Evolutionary conservation across 2,113 vertebrate genomes (phyloP).

Genomic region (Empidonax traillii): DNA sequence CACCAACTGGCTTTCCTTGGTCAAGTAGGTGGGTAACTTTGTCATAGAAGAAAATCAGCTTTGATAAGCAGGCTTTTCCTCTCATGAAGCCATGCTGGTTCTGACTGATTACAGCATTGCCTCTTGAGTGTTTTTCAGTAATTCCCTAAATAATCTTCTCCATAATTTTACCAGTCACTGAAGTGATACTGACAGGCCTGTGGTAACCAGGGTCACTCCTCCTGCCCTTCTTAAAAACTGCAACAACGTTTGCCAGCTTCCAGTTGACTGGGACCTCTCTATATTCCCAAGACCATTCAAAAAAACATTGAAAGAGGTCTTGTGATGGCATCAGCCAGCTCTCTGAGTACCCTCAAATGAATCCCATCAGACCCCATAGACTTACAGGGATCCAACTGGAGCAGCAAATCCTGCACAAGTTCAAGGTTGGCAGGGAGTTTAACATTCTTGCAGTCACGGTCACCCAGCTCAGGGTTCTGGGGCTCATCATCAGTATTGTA

Average conservation of each 20-base stretch:
- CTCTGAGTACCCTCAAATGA: not conserved
- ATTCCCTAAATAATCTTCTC: not conserved
- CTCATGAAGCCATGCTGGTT: not conserved
- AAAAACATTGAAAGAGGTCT: not conserved
- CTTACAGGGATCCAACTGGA: not conserved
- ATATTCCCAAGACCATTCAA: not conserved
- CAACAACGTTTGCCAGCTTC: too few relatives aligned
- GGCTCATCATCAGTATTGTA: not conserved
- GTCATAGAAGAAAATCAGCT: not conserved
- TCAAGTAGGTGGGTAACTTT: not conserved
- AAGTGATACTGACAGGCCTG: not conserved
- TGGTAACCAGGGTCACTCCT: too few relatives aligned
- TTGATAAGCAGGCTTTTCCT: not conserved
- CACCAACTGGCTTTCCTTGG: not conserved
- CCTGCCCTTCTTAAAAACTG: too few relatives aligned
- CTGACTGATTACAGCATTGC: not conserved
- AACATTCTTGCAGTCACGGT: not conserved
- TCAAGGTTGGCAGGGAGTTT: not conserved
- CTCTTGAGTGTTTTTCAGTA: not conserved
- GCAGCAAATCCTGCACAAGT: not conserved
- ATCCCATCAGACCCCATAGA: not conserved
- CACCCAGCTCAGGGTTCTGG: not conserved
- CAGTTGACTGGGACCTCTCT: not conserved
- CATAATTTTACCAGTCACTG: not conserved
- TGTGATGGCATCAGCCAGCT: not conserved